Conservation (phyloP, 2,113 vertebrate species). For the Boulengeromyrus knoepffleri region DNA sequence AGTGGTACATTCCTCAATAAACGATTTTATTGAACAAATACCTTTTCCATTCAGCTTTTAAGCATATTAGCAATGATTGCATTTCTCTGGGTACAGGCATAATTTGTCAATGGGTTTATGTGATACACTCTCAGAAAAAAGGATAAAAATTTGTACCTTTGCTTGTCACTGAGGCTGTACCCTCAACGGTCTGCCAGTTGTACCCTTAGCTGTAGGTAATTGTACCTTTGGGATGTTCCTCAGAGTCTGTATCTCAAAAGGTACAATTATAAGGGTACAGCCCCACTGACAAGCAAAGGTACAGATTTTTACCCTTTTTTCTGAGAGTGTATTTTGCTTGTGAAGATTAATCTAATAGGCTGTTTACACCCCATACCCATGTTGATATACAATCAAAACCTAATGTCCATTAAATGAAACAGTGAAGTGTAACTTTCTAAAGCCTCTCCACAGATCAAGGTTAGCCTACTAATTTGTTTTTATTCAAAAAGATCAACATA, state of each 20-base stretch:
- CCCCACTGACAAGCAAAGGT: no score
- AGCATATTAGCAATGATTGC: not conserved
- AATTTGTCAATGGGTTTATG: not conserved
- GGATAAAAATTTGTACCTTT: no score
- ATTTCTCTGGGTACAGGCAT: not conserved
- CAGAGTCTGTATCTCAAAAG: no score
- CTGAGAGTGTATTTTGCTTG: not conserved
- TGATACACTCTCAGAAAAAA: not conserved
- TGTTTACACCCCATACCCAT: not conserved
- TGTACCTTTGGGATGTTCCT: no score
- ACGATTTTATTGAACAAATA: not conserved
- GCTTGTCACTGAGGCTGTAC: no score
- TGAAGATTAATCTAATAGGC: not conserved
- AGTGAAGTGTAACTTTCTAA: not conserved
- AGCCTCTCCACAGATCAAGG: not conserved
- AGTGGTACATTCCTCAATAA: not conserved
- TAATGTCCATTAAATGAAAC: not conserved
- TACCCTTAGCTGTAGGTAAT: no score
- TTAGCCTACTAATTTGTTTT: not conserved
- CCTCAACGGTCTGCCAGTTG: no score
- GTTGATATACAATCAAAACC: not conserved
- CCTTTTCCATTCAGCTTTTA: not conserved
- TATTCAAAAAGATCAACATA: not conserved
- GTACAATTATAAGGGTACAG: no score
- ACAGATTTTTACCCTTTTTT: no score